Conservation (phyloP, 2,888 invertebrate genomes). For the Latheticus oryzae region DNA sequence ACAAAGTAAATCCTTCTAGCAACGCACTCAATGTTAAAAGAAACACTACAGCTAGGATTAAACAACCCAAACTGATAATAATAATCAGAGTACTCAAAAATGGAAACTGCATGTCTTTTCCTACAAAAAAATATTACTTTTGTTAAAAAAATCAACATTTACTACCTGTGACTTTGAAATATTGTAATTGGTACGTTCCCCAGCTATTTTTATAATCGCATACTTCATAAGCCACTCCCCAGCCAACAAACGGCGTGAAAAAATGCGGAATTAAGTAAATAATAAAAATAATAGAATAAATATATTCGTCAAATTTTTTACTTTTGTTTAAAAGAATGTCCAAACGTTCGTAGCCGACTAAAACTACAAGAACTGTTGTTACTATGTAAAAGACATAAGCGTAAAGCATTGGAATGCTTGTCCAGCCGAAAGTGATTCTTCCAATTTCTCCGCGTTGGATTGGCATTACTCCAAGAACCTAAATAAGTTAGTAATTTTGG, state of each 20-base stretch:
- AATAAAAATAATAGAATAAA: constrained; percentile 76
- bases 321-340: constrained; percentile 71
- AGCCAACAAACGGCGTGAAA: constrained; percentile 77
- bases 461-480: constrained; percentile 75
- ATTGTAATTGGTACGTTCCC: constrained; percentile 74
- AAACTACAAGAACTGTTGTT: constrained; percentile 70
- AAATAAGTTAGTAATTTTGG: too few relatives aligned
- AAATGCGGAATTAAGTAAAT: constrained; percentile 77
- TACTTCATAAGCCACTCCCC: constrained; percentile 77
- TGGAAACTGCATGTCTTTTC: constrained; percentile 73
- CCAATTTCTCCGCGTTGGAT: constrained; percentile 63
- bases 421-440: constrained; percentile 75
- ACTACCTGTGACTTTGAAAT: constrained; percentile 64
- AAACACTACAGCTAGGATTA: constrained; percentile 72
- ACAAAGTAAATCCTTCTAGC: constrained; percentile 73
- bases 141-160: too few relatives aligned
- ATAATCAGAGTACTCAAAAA: constrained; percentile 71
- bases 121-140: constrained; percentile 63
- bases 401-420: constrained; percentile 72
- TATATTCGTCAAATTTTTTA: constrained; percentile 76
- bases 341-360: constrained; percentile 73
- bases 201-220: constrained; percentile 77
- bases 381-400: constrained; percentile 74
- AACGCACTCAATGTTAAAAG: constrained; percentile 71
- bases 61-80: constrained; percentile 72